Percentiles rank a stretch among this genome's conserved stretches.
Evolutionary conservation across 2,888 invertebrate genomes (phyloP).

Genomic region (Thera britannica): DNA sequence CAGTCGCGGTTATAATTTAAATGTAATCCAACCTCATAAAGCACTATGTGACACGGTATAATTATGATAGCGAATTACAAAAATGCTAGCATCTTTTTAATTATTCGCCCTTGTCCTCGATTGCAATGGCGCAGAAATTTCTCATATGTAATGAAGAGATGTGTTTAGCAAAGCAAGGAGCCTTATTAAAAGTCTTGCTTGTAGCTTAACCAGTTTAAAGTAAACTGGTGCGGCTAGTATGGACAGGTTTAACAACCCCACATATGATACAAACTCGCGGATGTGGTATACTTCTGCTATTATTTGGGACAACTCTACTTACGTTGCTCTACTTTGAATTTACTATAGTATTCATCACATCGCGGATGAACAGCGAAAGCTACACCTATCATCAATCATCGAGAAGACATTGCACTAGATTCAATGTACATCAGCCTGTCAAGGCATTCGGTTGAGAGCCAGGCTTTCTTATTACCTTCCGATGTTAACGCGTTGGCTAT

Average conservation of each 20-base stretch:
- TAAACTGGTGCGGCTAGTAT: constrained; percentile 65
- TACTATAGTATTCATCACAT: constrained; percentile 2
- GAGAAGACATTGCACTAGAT: constrained; percentile 2
- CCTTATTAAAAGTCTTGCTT: constrained; percentile 70
- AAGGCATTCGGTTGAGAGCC: constrained; percentile 3
- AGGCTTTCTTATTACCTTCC: constrained; percentile 61
- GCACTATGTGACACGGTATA: not conserved
- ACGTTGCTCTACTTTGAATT: constrained; percentile 31
- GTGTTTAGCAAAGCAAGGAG: constrained; percentile 65
- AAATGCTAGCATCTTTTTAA: constrained; percentile 21
- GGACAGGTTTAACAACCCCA: constrained; percentile 76
- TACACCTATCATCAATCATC: constrained; percentile 4
- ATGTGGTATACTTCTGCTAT: constrained; percentile 80
- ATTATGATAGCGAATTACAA: constrained; percentile 23
- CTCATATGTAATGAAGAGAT: constrained; percentile 54
- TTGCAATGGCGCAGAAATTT: constrained; percentile 50
- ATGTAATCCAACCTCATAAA: constrained; percentile 5
- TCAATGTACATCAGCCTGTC: constrained; percentile 1
- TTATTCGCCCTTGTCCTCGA: constrained; percentile 37
- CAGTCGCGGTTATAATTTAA: not conserved
- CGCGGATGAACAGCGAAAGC: constrained; percentile 1
- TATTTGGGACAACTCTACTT: constrained; percentile 62
- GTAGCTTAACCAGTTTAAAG: constrained; percentile 70
- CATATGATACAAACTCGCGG: constrained; percentile 75
- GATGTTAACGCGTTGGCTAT: constrained; percentile 51